Conservation (phyloP, 2,797 vertebrate genomes). For the Phrynocephalus guinanensis region DNA sequence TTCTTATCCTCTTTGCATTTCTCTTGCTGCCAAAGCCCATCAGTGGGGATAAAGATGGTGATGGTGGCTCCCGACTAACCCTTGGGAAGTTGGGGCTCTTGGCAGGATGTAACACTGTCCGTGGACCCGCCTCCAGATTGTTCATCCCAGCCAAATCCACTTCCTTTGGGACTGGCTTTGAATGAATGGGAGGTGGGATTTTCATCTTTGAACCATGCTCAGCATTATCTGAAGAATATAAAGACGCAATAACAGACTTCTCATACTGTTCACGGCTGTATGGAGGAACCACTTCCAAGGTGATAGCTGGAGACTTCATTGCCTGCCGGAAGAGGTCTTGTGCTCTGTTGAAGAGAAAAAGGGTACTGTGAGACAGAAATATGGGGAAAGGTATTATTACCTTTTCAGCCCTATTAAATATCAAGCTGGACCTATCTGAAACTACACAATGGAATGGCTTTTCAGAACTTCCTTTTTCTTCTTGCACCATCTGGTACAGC, state of each 20-base stretch:
- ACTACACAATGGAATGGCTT: neutral
- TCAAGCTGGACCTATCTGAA: neutral
- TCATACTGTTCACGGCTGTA: conserved; percentile 89
- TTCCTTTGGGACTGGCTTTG: conserved; percentile 77
- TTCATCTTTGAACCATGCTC: conserved; percentile 79
- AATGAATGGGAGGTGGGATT: conserved; percentile 81
- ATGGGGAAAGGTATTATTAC: neutral
- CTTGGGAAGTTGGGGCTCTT: conserved; percentile 74
- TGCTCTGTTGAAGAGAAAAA: conserved; percentile 69
- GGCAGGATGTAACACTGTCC: conserved; percentile 57
- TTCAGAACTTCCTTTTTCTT: neutral
- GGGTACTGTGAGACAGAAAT: conserved; percentile 26
- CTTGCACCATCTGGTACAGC: neutral
- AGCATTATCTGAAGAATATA: conserved; percentile 77
- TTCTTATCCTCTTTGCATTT: conserved; percentile 88
- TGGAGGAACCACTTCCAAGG: conserved; percentile 86
- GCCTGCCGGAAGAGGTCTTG: conserved; percentile 95
- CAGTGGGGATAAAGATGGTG: conserved; percentile 83
- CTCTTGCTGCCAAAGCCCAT: conserved; percentile 86
- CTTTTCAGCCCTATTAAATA: neutral
- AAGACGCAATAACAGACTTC: conserved; percentile 87
- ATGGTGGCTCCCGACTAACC: conserved; percentile 80
- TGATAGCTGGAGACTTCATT: conserved; percentile 86
- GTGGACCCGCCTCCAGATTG: conserved; percentile 62
- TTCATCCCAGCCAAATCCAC: conserved; percentile 56